phyloP scores from a whole-genome alignment of 2,113 vertebrate species.

The Casuarius casuarius region DNA sequence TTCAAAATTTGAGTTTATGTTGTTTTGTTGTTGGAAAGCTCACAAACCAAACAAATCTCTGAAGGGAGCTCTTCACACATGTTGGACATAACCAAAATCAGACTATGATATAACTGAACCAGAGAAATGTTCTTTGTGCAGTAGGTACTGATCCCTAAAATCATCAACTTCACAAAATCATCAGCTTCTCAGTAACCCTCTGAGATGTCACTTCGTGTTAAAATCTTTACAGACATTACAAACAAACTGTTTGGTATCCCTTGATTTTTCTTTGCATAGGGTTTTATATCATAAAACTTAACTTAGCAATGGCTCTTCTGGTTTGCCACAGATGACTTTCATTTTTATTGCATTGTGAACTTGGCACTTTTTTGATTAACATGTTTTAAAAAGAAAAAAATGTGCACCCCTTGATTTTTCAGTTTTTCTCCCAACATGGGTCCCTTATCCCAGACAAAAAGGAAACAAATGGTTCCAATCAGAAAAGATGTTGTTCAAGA shows the following conservation, averaged over 20 bases:
- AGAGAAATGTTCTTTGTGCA: not conserved
- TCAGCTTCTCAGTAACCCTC: not conserved
- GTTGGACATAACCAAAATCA: conserved; percentile 3
- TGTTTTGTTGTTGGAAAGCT: not conserved
- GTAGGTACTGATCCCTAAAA: not conserved
- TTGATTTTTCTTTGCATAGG: not conserved
- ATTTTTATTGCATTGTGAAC: not conserved
- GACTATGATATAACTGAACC: not conserved
- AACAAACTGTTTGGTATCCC: not conserved
- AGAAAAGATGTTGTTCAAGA: not conserved
- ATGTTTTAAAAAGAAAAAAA: not conserved
- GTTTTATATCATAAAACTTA: not conserved
- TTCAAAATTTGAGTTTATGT: not conserved
- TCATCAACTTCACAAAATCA: not conserved
- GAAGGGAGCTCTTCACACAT: not conserved
- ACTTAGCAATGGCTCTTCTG: conserved; percentile 6
- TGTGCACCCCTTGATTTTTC: not conserved
- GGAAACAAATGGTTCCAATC: not conserved
- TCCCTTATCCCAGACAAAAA: not conserved
- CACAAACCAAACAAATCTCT: conserved; percentile 9
- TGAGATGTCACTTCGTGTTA: not conserved
- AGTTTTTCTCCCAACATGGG: not conserved
- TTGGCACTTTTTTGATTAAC: conserved; percentile 7
- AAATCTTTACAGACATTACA: not conserved
- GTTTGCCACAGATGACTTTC: not conserved